Evolutionary conservation across 1,140 invertebrate species (phyloP), one percentile per base, ranked within the genome.

Genomic region (Harpegnathos saltator): DNA sequence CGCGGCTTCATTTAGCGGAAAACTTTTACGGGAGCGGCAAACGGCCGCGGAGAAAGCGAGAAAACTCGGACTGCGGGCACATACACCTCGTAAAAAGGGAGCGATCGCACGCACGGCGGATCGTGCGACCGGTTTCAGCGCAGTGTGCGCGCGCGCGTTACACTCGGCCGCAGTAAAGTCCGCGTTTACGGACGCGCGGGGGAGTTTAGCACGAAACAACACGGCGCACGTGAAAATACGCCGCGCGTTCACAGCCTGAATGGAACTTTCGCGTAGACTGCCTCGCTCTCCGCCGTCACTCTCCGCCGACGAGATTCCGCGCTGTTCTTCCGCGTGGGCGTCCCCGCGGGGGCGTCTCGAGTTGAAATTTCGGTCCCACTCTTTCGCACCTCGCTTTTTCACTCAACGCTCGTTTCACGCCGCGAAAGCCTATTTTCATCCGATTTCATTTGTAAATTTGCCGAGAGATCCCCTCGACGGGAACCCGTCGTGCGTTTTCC

Each of bases 51-150:
- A n/a, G 4, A 69, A 58, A 69, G 15, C 52, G 65, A 44, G 65
- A 15, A 73, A 73, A 78, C 48, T 26, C 29, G 48, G n/a, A n/a
- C 48, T 52, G 29, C n/a, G 22, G 26, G 24, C 54, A 26, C 74
- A 72, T 19, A 33, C 38, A 50, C 22, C 75, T 66, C 75, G 29
- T 80, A 80, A 69, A 80, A 63, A 65, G 3, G 69, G 69, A 59
- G 75, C 69, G 59, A 80, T 80, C 69, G 75, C 75, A 56, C 50
- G 52, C 75, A 58, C n/a, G n/a, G 22, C 75, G 56, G 63, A 80
- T 80, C 75, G 69, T 80, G 69, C 22, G 54, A 65, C 38, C 22
- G 33, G 75, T 59, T 69, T 69, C 29, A 58, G n/a, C 75, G 56
- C 29, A 58, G 15, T 52, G 75, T 69, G 52, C n/a, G 22, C 59